Base-by-base conservation (phyloP, 2,113 vertebrate species). In the Camelus dromedarius region DNA sequence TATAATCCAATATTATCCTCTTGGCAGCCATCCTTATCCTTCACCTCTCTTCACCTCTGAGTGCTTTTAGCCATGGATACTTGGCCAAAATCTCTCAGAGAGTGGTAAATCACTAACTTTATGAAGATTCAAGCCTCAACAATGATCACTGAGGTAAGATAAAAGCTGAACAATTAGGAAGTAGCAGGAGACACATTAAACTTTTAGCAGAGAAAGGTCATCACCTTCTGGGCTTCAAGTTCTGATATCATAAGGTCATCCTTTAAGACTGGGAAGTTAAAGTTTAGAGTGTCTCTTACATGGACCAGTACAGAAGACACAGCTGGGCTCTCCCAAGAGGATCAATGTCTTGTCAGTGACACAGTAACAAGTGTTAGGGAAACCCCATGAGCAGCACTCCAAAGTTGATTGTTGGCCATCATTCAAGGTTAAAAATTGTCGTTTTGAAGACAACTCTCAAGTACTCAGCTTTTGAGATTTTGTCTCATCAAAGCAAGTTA, bases 101-200 rank as follows among this genome's bases (percentile, higher is more conserved):
- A 98, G 96, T 97, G 96, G 97, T 99, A 98, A 98, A 99, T 98
- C 98, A 98, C 95, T 98, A 96, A 95, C 95, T 97, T 97, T 98
- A 96, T 98, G 94, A 98, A 98, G 96, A 98, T 96, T 86, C 97
- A 91, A 97, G 97, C 95, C 92, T 97, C 98, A 82, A 42, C 28
- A 83, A 75, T 91, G 50, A 81, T 97, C 97, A 97, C 56, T 19
- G 82, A 91, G 95, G 48, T 76, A 14, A 95, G 52, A 94, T 93
- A 98, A 97, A 98, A 98, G 95, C 82, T 81, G 69, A 92, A 88
- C 92, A 95, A 42, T 96, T 97, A 97, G 80, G 46, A 98, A 79
- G 91, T 93, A 97, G 95, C 58, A 94, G 89, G 95, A 70, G 32
- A 85, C 90, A 97, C 84, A 89, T 96, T 89, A 95, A 91, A 96